phyloP scores from a whole-genome alignment of 2,888 invertebrate genomes.

The Volucella inflata region DNA sequence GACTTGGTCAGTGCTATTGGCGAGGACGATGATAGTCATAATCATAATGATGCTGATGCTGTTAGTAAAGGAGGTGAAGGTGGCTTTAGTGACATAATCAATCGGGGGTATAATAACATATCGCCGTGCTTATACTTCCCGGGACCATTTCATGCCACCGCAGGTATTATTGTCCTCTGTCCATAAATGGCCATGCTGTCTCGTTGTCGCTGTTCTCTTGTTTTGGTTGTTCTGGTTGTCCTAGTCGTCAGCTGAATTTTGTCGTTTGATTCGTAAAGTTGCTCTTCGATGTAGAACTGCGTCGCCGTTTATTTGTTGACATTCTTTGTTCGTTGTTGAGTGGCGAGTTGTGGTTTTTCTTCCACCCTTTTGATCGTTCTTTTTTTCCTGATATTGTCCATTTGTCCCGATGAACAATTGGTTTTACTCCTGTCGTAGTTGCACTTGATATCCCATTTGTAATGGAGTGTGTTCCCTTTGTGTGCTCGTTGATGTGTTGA shows the following conservation, averaged over 20 bases:
- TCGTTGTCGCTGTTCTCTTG: conserved; percentile 20
- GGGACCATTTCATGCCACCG: conserved; percentile 74
- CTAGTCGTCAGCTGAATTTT: background rate
- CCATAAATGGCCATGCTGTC: background rate
- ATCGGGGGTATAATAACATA: conserved; percentile 81
- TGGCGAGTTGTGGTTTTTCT: conserved; percentile 38
- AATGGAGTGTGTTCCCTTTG: conserved; percentile 33
- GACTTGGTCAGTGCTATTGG: conserved; percentile 62
- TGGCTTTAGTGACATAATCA: conserved; percentile 76
- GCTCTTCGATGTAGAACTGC: too few relatives aligned
- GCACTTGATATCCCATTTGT: conserved; percentile 37
- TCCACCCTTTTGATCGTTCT: conserved; percentile 9
- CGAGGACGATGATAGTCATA: conserved; percentile 12
- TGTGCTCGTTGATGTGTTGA: conserved; percentile 20
- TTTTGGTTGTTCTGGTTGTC: conserved; percentile 6
- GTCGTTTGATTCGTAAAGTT: background rate
- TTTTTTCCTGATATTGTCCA: conserved; percentile 12
- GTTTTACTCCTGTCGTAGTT: conserved; percentile 12
- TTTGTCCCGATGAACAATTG: conserved; percentile 32
- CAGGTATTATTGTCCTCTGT: conserved; percentile 74
- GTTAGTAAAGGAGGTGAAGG: background rate
- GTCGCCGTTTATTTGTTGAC: background rate
- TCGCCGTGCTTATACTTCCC: conserved; percentile 80
- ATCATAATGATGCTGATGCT: conserved; percentile 17
- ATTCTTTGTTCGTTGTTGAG: conserved; percentile 38